Base-by-base conservation (phyloP, 37 sponge, comb jelly and placozoan genomes). In the Haliclona indistincta region DNA sequence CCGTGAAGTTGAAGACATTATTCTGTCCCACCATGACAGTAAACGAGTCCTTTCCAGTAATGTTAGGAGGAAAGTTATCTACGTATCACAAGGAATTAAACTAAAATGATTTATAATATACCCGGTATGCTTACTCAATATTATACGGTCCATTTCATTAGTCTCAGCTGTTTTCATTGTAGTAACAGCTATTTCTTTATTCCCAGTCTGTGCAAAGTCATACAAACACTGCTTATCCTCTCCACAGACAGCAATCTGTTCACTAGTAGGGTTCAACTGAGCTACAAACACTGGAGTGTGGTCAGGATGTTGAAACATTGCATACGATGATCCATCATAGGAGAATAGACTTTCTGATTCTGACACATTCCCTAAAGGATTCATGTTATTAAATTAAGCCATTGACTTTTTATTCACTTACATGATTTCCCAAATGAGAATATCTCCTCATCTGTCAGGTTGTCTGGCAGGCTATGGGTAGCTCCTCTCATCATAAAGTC, bases 181-280 rank as follows among this genome's bases (percentile, higher is more conserved):
- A 15, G 28, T 58, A 37, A 71, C 43, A 8, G 80, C 90, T 28
- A 89, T 52, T 0, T 41, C 66, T 6, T 38, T 2, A 43, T 83
- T 60, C 0, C 81, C 81, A 52, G 90, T 89, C 54, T 84, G 86
- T n/a, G 32, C 29, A 4, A 58, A 49, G 62, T 89, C 90, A 84
- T 70, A 84, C 13, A 89, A 56, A 38, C 90, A 89, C 52, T 42
- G 30, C 0, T 41, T 26, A 55, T 84, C 61, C 23, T 62, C 63
- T 33, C 52, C 64, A 61, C 90, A 89, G 17, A 30, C 54, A 4
- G 3, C 58, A 22, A 30, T 43, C 19, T 75, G 26, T 1, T 65
- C 64, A 26, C 15, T n/a, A 43, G 56, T 26, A 30, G 74, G 80
- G 61, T 44, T 75, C 1, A 55, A 68, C 22, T 84, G 76, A 54